These are phyloP conservation scores for Varecia variegata DNA, from an alignment of 2,797 vertebrate genomes.

Conservation along the genomic window DNA sequence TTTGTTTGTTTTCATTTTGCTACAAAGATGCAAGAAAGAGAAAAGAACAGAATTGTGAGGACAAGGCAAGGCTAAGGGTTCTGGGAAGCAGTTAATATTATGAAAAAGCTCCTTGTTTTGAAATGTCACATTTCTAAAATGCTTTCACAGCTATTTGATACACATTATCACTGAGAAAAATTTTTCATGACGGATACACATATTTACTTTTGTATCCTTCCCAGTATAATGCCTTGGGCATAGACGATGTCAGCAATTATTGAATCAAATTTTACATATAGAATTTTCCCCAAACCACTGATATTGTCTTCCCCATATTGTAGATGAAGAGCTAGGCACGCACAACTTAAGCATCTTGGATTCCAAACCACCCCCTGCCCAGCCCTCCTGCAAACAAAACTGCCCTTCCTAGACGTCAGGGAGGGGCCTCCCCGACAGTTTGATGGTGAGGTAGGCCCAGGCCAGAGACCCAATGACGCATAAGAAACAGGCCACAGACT, in stretches of 20 bases:
- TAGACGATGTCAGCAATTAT: not conserved
- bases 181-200: not conserved
- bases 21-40: not conserved
- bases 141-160: not conserved
- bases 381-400: not conserved
- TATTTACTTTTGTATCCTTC: not conserved
- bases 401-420: not conserved
- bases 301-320: not conserved
- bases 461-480: not conserved
- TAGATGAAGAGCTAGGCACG: not conserved
- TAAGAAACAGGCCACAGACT: not conserved
- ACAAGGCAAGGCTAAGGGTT: not conserved
- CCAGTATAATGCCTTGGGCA: not conserved
- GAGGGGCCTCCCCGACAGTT: too few relatives aligned
- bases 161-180: not conserved
- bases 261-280: not conserved
- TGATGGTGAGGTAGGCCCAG: not conserved
- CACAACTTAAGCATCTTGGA: not conserved
- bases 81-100: not conserved
- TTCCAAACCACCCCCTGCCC: not conserved
- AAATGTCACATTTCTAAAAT: not conserved
- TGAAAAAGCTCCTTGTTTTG: not conserved
- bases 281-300: not conserved
- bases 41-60: not conserved
- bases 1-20: constrained; percentile 10